Evolutionary conservation across 2,888 invertebrate genomes (phyloP), one percentile per base, ranked within the genome.

Genomic region (Patella pellucida): DNA sequence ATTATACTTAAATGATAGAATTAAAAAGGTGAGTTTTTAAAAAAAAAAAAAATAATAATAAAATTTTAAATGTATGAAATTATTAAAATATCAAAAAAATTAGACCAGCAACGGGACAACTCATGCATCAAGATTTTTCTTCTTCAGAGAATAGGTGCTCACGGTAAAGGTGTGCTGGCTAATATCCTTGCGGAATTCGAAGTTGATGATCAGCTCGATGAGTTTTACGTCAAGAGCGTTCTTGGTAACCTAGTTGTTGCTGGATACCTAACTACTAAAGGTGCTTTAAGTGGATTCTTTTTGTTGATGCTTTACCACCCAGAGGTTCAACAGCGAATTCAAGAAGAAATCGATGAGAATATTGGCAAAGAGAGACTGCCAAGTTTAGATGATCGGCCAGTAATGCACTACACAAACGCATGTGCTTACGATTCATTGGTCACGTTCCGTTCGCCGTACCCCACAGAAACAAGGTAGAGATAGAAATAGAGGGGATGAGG

Each of bases 371-470:
- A 62, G 11, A 62, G 62, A 14, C 0, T 23, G 11, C 62, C 62
- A 23, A 62, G 62, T 62, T 62, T 62, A 62, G 62, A 62, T 62
- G 62, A 62, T 62, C 62, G 62, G 2, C 23, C 62, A 19, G 62
- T 23, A 14, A 12, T 62, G 23, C 62, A 62, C 23, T 62, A 62
- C 23, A 62, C 62, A 12, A 62, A 62, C 23, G 62, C 62, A 2
- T 19, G 19, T 5, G 19, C 2, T 14, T 62, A 23, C 62, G 62
- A 62, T 62, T 23, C 15, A 62, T 62, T 23, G 19, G 62, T 23
- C 62, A 62, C 62, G 19, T 14, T 9, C 3, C 19, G 11, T 11
- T 62, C 9, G 62, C 19, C 11, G 62, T 62, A 9, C 62, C 62
- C 14, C 62, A 62, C 23, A 19, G 19, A 23, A 23, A 11, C 11